Evolutionary conservation across 2,888 invertebrate genomes (phyloP).

Genomic region (Dryobotodes eremita): DNA sequence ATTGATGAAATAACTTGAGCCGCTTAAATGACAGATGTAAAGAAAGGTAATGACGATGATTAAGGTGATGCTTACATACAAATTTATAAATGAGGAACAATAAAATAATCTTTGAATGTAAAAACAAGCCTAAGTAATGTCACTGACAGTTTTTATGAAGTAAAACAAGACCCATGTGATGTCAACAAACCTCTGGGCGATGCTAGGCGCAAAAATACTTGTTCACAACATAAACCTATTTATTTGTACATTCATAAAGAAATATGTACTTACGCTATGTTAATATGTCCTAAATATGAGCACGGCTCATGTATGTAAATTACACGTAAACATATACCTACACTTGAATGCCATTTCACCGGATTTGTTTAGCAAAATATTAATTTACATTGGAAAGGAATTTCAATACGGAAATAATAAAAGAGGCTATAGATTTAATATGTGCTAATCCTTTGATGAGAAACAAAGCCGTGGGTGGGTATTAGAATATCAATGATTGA

Average conservation of each 20-base stretch:
- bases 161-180: constrained; percentile 8
- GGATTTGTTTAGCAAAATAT: constrained; percentile 35
- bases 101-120: constrained; percentile 1
- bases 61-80: not conserved
- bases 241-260: constrained; percentile 40
- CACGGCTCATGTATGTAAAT: constrained; percentile 42
- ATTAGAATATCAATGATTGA: constrained; percentile 21
- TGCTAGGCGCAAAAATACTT: constrained; percentile 31
- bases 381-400: constrained; percentile 28
- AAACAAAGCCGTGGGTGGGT: constrained; percentile 17
- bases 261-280: constrained; percentile 29
- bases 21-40: not conserved
- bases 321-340: constrained; percentile 37
- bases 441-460: constrained; percentile 21
- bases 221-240: constrained; percentile 36
- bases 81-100: not conserved
- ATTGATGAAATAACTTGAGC: constrained; percentile 2
- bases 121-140: not conserved
- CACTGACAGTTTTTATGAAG: constrained; percentile 15
- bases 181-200: constrained; percentile 31
- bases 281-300: constrained; percentile 44
- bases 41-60: not conserved
- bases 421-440: constrained; percentile 21
- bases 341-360: constrained; percentile 40
- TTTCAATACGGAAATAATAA: constrained; percentile 16